Percentiles rank a stretch among this genome's conserved stretches.
Conservation (phyloP, 1,140 invertebrate genomes). For the Drosophila repletoides region DNA sequence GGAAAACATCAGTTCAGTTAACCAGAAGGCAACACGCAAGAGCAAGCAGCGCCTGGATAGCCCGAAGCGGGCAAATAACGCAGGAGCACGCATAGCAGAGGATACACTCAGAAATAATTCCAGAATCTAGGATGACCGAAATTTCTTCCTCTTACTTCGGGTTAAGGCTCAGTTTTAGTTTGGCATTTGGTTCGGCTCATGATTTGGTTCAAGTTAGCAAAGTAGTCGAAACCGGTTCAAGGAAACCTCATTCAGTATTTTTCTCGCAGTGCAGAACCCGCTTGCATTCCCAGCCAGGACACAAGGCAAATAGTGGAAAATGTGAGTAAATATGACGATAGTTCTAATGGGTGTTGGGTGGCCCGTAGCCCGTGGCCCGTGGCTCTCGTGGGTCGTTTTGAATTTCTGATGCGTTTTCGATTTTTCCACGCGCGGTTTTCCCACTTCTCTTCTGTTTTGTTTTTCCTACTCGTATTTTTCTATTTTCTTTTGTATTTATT, state of each 20-base stretch:
- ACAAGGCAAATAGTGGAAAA: slow-evolving; percentile 61
- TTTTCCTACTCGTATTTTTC: slow-evolving; percentile 33
- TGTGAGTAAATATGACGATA: slow-evolving; percentile 46
- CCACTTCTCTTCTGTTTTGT: slow-evolving; percentile 21
- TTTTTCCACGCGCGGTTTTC: slow-evolving; percentile 46
- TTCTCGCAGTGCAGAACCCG: slow-evolving; percentile 21
- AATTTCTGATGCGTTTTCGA: slow-evolving; percentile 75
- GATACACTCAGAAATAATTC: no score
- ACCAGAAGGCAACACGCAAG: slow-evolving; percentile 77
- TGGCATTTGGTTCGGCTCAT: no score
- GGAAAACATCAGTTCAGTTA: slow-evolving; percentile 60
- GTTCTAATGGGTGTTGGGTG: not conserved
- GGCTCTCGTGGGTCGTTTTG: slow-evolving; percentile 50
- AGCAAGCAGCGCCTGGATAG: slow-evolving; percentile 50
- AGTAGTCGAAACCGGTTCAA: no score
- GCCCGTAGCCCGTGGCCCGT: slow-evolving; percentile 13
- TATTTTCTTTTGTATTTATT: slow-evolving; percentile 43
- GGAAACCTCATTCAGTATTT: no score
- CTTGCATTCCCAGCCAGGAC: slow-evolving; percentile 58
- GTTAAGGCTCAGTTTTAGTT: no score
- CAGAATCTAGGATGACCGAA: no score
- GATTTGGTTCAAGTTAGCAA: no score
- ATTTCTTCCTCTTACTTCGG: no score
- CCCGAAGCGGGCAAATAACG: slow-evolving; percentile 51
- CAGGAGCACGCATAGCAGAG: not conserved